These are phyloP conservation scores for Metallyticus violacea DNA, from an alignment of 2,888 invertebrate species.

Conservation along the genomic window DNA sequence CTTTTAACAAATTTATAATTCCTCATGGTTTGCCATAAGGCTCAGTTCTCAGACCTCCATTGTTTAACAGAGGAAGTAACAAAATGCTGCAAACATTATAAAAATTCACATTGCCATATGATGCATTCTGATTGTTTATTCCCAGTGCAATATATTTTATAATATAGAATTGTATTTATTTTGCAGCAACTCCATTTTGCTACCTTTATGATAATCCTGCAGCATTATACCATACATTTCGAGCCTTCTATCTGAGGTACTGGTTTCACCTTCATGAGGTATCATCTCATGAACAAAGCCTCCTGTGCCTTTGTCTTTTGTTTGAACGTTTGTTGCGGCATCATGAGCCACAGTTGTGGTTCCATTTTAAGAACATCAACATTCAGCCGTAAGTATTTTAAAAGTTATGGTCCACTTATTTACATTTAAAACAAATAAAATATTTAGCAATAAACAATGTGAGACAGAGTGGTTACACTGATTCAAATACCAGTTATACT, in stretches of 20 bases:
- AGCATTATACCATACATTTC: slow-evolving; percentile 83
- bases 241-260: slow-evolving; percentile 86
- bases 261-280: slow-evolving; percentile 91
- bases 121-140: no score
- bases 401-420: no score
- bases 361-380: slow-evolving; percentile 82
- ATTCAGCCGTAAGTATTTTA: slow-evolving; percentile 80
- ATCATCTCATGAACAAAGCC: slow-evolving; percentile 85
- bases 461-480: no score
- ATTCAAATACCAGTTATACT: no score
- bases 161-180: slow-evolving; percentile 22
- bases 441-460: no score
- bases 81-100: no score
- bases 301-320: slow-evolving; percentile 82
- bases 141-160: background rate
- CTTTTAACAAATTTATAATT: no score
- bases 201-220: slow-evolving; percentile 88
- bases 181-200: slow-evolving; percentile 88
- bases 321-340: slow-evolving; percentile 88
- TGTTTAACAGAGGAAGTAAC: no score
- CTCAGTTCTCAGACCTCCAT: no score
- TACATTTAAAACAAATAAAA: no score
- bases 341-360: slow-evolving; percentile 87
- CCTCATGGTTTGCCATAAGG: no score
- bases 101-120: no score